Percentiles rank a stretch among this genome's conserved stretches.
Conservation (phyloP, 2,113 vertebrate genomes). For the Bos javanicus region DNA sequence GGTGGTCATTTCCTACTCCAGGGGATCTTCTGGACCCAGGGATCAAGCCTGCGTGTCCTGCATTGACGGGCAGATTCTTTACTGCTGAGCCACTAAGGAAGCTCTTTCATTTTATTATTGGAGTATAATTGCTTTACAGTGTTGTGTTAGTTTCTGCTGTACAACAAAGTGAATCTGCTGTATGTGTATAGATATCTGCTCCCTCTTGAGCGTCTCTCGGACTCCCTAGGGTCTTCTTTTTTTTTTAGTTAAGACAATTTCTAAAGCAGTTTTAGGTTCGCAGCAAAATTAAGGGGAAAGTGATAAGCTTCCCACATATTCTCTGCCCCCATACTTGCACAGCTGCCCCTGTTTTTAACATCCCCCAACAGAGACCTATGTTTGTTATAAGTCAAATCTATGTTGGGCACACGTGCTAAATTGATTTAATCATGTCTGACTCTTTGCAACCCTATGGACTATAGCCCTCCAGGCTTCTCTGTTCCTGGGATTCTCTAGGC, state of each 20-base stretch:
- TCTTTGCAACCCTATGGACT: background rate
- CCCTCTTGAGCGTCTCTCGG: background rate
- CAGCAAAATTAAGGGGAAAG: background rate
- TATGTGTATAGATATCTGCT: background rate
- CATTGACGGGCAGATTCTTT: rapidly evolving
- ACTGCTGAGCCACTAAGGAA: background rate
- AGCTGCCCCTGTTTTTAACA: background rate
- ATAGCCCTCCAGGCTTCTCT: background rate
- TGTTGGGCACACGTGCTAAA: background rate
- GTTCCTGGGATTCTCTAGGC: background rate
- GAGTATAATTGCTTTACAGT: background rate
- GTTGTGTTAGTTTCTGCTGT: background rate
- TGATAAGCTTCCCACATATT: background rate
- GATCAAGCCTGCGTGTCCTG: background rate
- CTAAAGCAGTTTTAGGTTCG: background rate
- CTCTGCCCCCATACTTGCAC: background rate
- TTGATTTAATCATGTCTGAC: background rate
- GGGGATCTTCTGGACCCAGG: background rate
- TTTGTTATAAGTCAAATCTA: background rate
- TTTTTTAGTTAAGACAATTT: background rate
- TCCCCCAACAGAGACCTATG: background rate
- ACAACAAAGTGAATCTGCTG: background rate
- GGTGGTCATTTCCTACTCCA: background rate
- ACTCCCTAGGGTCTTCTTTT: background rate
- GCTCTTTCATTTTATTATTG: background rate